Evolutionary conservation across 2,888 invertebrate genomes (phyloP).

Genomic region (Petrolisthes manimaculis): DNA sequence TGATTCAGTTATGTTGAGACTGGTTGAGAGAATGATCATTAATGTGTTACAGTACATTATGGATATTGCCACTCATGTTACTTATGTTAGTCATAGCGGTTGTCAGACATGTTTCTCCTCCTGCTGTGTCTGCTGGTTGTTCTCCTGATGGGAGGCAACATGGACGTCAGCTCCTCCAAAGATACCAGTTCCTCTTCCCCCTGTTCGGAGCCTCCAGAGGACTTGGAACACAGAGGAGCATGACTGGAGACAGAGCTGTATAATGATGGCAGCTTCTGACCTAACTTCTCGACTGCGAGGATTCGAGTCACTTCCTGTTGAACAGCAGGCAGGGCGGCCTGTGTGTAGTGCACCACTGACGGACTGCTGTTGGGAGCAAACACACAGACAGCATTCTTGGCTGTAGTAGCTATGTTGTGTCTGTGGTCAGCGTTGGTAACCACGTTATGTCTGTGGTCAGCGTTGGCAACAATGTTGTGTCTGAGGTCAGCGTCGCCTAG

Average conservation of each 20-base stretch:
- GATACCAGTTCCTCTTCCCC: not conserved
- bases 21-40: no score
- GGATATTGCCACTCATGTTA: no score
- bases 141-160: not conserved
- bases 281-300: not conserved
- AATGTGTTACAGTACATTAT: no score
- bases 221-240: not conserved
- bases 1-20: no score
- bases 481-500: not conserved
- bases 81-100: not conserved
- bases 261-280: not conserved
- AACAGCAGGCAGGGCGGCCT: not conserved
- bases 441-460: no score
- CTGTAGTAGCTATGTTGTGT: not conserved
- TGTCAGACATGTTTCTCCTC: not conserved
- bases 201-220: not conserved
- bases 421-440: no score
- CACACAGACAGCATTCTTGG: constrained; percentile 21
- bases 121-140: not conserved
- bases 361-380: constrained; percentile 6
- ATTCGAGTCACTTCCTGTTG: not conserved
- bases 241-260: not conserved
- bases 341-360: constrained; percentile 17
- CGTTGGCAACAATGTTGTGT: no score
- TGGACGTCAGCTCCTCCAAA: not conserved